Percentiles rank a stretch among this genome's conserved stretches.
These are phyloP conservation scores for Pardosa pseudoannulata DNA, from an alignment of 2,888 invertebrate species.

Conservation along the genomic window DNA sequence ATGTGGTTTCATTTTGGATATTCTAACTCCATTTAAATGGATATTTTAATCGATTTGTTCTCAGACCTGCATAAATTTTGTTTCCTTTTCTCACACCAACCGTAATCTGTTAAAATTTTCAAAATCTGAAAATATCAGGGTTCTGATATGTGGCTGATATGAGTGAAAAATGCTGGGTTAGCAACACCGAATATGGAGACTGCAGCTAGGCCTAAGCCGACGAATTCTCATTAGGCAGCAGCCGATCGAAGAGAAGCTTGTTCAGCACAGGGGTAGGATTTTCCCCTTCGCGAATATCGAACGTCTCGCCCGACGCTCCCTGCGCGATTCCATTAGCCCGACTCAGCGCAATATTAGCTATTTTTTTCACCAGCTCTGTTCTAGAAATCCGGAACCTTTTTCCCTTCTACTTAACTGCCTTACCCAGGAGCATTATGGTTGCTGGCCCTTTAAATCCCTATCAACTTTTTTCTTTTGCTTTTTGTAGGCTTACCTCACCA, in stretches of 20 bases:
- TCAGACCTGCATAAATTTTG: no score
- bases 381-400: slow-evolving; percentile 16
- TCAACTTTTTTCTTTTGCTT: no score
- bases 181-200: slow-evolving; percentile 9
- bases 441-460: no score
- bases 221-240: slow-evolving; percentile 61
- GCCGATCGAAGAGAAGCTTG: slow-evolving; percentile 71
- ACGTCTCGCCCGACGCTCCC: slow-evolving; percentile 68
- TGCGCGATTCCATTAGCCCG: slow-evolving; percentile 71
- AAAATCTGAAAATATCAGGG: no score
- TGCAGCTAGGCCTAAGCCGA: slow-evolving; percentile 58
- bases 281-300: slow-evolving; percentile 61
- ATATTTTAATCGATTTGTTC: no score
- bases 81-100: no score
- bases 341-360: slow-evolving; percentile 68
- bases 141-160: no score
- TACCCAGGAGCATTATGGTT: no score
- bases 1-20: no score
- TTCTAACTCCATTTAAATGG: no score
- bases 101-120: no score
- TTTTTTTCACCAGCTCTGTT: slow-evolving; percentile 25
- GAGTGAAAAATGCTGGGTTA: neutral
- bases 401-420: neutral
- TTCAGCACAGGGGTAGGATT: slow-evolving; percentile 51
- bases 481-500: no score